These are phyloP conservation scores for Platichthys flesus DNA, from an alignment of 2,113 vertebrate genomes.

Conservation along the genomic window DNA sequence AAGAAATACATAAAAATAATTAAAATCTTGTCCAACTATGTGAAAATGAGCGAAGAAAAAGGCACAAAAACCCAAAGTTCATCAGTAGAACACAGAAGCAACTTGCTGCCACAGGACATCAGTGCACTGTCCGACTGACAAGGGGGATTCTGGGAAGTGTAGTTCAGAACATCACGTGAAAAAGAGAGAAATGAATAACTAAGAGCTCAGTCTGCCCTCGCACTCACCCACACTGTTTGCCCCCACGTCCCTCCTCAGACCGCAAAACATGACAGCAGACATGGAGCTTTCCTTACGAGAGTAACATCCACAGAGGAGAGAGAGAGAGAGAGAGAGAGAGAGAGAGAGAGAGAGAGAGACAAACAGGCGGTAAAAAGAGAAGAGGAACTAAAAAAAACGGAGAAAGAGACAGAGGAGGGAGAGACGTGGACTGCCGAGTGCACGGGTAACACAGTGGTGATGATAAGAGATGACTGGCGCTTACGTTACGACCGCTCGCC, in stretches of 20 bases:
- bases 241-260: slow-evolving; percentile 72
- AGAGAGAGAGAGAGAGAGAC: slow-evolving; percentile 13
- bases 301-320: slow-evolving; percentile 53
- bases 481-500: slow-evolving; percentile 68
- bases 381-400: slow-evolving; percentile 10
- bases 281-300: slow-evolving; percentile 46
- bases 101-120: neutral
- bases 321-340: neutral
- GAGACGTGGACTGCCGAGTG: slow-evolving; percentile 60
- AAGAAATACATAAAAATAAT: no score
- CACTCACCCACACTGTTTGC: slow-evolving; percentile 73
- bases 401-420: slow-evolving; percentile 48
- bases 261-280: slow-evolving; percentile 79
- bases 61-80: neutral
- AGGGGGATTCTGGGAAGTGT: slow-evolving; percentile 25
- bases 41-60: neutral
- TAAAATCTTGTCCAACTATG: neutral
- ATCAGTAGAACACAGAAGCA: neutral
- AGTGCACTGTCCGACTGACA: neutral
- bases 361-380: neutral
- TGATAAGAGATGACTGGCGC: slow-evolving; percentile 75
- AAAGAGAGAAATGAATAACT: neutral
- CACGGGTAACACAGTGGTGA: slow-evolving; percentile 64
- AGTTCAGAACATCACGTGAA: neutral
- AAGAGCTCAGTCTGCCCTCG: neutral